These are phyloP conservation scores for Spea bombifrons DNA, from an alignment of 2,113 vertebrate species.

Conservation along the genomic window DNA sequence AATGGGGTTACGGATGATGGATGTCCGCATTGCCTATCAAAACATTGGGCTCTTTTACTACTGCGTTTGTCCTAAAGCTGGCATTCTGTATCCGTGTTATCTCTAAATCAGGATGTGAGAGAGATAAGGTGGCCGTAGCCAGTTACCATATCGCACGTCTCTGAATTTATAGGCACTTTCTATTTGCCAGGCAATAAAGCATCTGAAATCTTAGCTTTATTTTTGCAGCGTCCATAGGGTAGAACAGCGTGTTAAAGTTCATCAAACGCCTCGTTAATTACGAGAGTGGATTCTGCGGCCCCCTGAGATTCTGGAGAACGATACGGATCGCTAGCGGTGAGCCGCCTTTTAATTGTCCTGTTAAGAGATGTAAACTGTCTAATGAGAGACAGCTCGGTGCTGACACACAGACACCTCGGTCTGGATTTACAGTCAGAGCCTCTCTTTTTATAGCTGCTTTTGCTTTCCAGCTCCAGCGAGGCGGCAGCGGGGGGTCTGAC, in stretches of 20 bases:
- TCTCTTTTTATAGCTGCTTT: background rate
- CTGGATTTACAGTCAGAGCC: no score
- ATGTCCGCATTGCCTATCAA: no score
- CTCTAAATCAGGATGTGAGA: constrained; percentile 9
- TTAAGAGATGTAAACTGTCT: no score
- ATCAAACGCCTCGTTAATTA: constrained; percentile 65
- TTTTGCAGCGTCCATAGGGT: constrained; percentile 43
- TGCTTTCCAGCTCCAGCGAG: background rate
- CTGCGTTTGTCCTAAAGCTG: no score
- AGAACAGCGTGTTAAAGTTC: constrained; percentile 57
- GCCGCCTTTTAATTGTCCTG: no score
- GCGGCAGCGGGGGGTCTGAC: background rate
- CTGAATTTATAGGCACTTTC: background rate
- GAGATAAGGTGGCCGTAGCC: background rate
- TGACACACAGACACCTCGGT: no score
- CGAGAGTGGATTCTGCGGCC: constrained; percentile 55
- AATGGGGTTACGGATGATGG: no score
- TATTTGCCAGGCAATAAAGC: background rate
- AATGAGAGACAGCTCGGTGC: no score
- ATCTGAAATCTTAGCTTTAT: constrained; percentile 41
- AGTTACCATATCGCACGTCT: background rate
- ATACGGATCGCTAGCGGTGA: constrained; percentile 46
- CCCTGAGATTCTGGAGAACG: no score
- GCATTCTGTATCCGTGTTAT: background rate
- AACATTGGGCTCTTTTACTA: no score